phyloP scores from a whole-genome alignment of 2,113 vertebrate genomes.

The Galbula dea region DNA sequence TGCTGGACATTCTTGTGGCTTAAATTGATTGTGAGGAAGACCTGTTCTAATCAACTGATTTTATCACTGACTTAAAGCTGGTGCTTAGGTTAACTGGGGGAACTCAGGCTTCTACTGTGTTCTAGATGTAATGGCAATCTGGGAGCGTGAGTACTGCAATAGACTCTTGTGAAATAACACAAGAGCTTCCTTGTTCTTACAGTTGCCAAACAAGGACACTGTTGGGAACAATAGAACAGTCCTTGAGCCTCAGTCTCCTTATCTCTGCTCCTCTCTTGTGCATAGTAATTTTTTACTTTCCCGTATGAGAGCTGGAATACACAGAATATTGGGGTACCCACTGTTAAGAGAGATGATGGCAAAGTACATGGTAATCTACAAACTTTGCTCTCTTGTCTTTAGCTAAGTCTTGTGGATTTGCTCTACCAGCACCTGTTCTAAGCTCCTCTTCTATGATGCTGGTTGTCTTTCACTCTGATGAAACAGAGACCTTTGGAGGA shows the following conservation, averaged over 20 bases:
- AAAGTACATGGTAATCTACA: neutral
- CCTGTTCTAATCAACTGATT: neutral
- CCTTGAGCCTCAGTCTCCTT: neutral
- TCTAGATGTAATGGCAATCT: neutral
- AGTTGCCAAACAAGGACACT: neutral
- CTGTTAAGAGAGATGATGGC: neutral
- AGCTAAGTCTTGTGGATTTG: slow-evolving; percentile 78
- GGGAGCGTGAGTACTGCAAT: neutral
- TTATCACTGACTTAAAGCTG: neutral
- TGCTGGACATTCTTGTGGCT: neutral
- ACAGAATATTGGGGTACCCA: neutral
- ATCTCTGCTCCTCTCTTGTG: neutral
- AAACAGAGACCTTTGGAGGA: slow-evolving; percentile 69
- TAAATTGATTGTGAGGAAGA: neutral
- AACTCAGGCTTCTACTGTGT: neutral
- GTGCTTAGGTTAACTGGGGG: neutral
- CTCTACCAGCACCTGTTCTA: slow-evolving; percentile 69
- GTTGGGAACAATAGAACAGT: neutral
- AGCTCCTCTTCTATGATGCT: slow-evolving; percentile 77
- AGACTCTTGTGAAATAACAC: neutral
- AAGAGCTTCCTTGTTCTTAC: neutral
- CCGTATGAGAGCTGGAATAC: neutral
- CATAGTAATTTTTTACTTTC: neutral
- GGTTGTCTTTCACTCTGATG: slow-evolving; percentile 76
- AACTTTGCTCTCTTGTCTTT: neutral